These are phyloP conservation scores for Oplegnathus fasciatus DNA, from an alignment of 2,113 vertebrate genomes.

Conservation along the genomic window DNA sequence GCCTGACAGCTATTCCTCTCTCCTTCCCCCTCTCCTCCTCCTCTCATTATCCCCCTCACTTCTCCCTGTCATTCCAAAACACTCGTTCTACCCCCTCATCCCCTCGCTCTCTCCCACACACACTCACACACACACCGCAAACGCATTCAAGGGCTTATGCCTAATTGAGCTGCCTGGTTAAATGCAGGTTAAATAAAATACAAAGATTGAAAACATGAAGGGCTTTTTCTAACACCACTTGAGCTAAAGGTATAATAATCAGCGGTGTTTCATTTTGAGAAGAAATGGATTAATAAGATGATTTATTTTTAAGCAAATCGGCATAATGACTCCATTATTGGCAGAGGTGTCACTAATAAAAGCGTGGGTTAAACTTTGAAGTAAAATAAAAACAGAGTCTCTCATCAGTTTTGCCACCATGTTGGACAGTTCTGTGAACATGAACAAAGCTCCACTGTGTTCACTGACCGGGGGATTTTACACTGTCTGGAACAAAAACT, in stretches of 20 bases:
- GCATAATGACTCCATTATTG: conserved; percentile 36
- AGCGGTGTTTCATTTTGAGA: conserved; percentile 14
- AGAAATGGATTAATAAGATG: conserved; percentile 27
- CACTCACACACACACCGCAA: conserved; percentile 22
- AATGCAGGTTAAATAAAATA: conserved; percentile 67
- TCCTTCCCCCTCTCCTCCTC: conserved; percentile 75
- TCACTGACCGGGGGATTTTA: conserved; percentile 26
- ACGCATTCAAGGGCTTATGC: conserved; percentile 44
- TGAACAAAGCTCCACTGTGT: conserved; percentile 48
- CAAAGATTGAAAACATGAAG: conserved; percentile 45
- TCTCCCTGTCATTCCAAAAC: conserved; percentile 77
- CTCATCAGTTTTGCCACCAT: not conserved
- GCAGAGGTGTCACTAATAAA: conserved; percentile 12
- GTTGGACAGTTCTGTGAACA: conserved; percentile 13
- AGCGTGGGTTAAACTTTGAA: conserved; percentile 21
- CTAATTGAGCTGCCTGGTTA: conserved; percentile 70
- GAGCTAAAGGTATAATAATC: conserved; percentile 56
- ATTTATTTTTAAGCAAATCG: conserved; percentile 46
- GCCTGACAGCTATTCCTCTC: conserved; percentile 80
- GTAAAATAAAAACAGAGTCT: conserved; percentile 30
- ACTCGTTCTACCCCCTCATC: conserved; percentile 50
- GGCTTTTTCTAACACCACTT: conserved; percentile 37
- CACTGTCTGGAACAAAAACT: conserved; percentile 13
- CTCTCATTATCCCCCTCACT: conserved; percentile 81
- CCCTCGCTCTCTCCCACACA: conserved; percentile 22